Evolutionary conservation across 2,888 invertebrate genomes (phyloP), one percentile per base, ranked within the genome.

Genomic region (Schizotus pectinicornis): DNA sequence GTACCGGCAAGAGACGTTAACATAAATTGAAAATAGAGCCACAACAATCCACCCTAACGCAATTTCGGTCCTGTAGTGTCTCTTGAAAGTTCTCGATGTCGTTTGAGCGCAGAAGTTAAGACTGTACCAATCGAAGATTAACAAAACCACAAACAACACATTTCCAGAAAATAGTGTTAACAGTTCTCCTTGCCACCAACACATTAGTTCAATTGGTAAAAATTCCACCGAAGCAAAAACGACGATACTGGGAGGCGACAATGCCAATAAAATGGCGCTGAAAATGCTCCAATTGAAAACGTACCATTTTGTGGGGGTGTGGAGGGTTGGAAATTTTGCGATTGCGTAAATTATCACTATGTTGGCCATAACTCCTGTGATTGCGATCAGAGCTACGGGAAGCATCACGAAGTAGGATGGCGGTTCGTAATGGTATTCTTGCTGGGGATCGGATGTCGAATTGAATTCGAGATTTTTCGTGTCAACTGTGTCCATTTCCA

Each of bases 281-380:
- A 53, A 56, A 34, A 62, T 41, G 33, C 63, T 59, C 56, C 59
- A 64, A 33, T 59, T 64, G 2, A 38, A 43, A 54, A 64, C 38
- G 42, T 64, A 64, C 7, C 59, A 13, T 31, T 64, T 59, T 1
- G 45, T 22, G 31, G 56, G 51, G n/a, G 52, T 61, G 14, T 42
- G 33, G 14, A 61, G n/a, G 3, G 37, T 22, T 7, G 22, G 47
- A 41, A 34, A 41, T 54, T 39, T 51, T n/a, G 13, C 9, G 9
- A 62, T 46, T 6, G 51, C 22, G 33, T 12, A 49, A 7, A 56
- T 47, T n/a, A 60, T 60, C 22, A 63, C 11, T 7, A 32, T 31
- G 39, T 61, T 53, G 7, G 58, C 51, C 11, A 59, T 30, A 6
- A 47, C 45, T n/a, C 58, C 50, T 7, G 55, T 2, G 3, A 61